Percentiles rank a stretch among this genome's conserved stretches.
These are phyloP conservation scores for Sylvilagus bachmani DNA, from an alignment of 2,113 vertebrate genomes.

Conservation along the genomic window DNA sequence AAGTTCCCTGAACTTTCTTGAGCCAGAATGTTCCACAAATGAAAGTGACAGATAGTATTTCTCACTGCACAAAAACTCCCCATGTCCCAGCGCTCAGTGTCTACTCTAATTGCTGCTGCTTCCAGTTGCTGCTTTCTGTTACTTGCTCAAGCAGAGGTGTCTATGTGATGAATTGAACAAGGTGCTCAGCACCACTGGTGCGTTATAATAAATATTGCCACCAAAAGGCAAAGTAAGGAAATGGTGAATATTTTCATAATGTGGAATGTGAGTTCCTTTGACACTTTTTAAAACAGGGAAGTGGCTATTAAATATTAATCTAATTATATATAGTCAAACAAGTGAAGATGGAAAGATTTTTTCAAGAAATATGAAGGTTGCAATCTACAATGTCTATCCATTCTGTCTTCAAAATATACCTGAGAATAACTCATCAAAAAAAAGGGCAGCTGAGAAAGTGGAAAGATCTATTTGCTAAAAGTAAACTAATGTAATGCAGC, in stretches of 20 bases:
- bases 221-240: conserved; percentile 43
- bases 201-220: conserved; percentile 57
- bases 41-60: conserved; percentile 71
- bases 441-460: neutral
- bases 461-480: conserved; percentile 37
- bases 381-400: neutral
- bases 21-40: conserved; percentile 63
- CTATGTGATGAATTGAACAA: conserved; percentile 70
- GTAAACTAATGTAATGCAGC: neutral
- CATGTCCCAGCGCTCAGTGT: conserved; percentile 63
- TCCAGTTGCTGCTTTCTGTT: conserved; percentile 52
- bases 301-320: conserved; percentile 12
- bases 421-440: neutral
- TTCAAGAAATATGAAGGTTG: neutral
- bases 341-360: neutral
- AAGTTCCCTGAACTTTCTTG: conserved; percentile 78
- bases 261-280: neutral
- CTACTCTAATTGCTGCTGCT: conserved; percentile 72
- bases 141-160: conserved; percentile 68
- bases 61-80: rapidly evolving
- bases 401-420: conserved; percentile 43
- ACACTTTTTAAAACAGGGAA: neutral
- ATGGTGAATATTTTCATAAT: neutral
- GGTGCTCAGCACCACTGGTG: neutral
- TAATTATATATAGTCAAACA: conserved; percentile 15